phyloP scores from a whole-genome alignment of 2,888 invertebrate genomes.

The Phragmatobia fuliginosa region DNA sequence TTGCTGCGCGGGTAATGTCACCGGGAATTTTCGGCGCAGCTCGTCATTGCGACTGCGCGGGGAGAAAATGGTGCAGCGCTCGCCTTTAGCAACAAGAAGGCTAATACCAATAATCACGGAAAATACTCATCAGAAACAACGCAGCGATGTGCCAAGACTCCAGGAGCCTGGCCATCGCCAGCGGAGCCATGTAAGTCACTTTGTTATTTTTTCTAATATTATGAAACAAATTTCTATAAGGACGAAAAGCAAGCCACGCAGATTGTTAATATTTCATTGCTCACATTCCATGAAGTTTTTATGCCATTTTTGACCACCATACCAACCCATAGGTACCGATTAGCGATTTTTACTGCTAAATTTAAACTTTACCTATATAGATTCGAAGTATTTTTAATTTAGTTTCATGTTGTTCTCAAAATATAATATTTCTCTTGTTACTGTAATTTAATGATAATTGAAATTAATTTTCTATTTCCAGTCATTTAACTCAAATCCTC shows the following conservation, averaged over 20 bases:
- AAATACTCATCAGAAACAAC: slow-evolving; percentile 82
- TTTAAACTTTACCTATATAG: not conserved
- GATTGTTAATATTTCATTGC: slow-evolving; percentile 24
- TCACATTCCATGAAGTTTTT: not conserved
- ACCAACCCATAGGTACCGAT: too few species aligned
- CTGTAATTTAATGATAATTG: not conserved
- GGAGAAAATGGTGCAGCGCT: slow-evolving; percentile 86
- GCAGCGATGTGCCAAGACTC: slow-evolving; percentile 80
- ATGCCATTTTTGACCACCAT: not conserved
- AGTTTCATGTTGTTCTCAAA: not conserved
- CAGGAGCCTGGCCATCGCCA: slow-evolving; percentile 83
- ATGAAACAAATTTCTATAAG: slow-evolving; percentile 55
- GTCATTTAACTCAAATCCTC: slow-evolving; percentile 79
- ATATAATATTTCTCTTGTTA: not conserved
- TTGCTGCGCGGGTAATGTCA: slow-evolving; percentile 84
- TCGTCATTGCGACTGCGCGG: slow-evolving; percentile 90
- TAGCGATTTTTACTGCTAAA: not conserved
- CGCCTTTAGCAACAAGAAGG: slow-evolving; percentile 83
- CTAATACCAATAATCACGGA: slow-evolving; percentile 88
- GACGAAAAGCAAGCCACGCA: slow-evolving; percentile 52
- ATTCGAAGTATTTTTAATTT: not conserved
- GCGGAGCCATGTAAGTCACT: slow-evolving; percentile 85
- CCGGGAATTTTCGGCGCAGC: slow-evolving; percentile 88
- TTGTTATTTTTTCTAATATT: slow-evolving; percentile 25
- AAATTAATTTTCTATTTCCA: slow-evolving; percentile 60